Conservation (phyloP, 2,888 invertebrate genomes). For the Opisthograptis luteolata region DNA sequence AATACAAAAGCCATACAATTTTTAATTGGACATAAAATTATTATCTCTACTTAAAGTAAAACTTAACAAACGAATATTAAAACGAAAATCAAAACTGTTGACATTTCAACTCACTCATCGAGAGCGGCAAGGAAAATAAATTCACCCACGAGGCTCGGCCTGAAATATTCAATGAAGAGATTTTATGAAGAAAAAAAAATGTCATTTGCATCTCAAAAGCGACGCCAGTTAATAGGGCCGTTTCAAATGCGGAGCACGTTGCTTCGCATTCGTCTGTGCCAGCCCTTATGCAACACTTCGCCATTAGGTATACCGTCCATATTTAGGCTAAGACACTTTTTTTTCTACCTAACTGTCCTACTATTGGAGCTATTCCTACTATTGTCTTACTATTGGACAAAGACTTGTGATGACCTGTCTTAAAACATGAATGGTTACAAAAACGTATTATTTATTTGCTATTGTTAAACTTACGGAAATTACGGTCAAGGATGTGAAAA, state of each 20-base stretch:
- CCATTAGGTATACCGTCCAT: constrained; percentile 42
- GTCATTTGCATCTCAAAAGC: constrained; percentile 82
- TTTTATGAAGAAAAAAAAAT: constrained; percentile 75
- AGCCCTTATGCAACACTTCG: constrained; percentile 71
- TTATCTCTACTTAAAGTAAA: too few relatives aligned
- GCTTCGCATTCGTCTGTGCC: constrained; percentile 63
- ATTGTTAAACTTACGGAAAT: too few relatives aligned
- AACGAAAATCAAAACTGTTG: constrained; percentile 18
- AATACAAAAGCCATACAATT: too few relatives aligned
- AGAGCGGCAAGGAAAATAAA: constrained; percentile 58
- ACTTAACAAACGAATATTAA: neutral
- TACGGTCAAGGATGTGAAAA: too few relatives aligned
- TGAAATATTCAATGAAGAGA: constrained; percentile 80
- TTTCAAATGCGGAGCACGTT: constrained; percentile 76
- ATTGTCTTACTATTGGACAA: too few relatives aligned
- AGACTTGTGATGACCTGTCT: too few relatives aligned
- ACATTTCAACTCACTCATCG: constrained; percentile 14
- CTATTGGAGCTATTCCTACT: too few relatives aligned
- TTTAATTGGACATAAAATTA: too few relatives aligned
- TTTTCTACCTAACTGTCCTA: too few relatives aligned
- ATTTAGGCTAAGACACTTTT: constrained; percentile 8
- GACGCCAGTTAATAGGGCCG: constrained; percentile 73
- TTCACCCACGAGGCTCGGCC: constrained; percentile 67
- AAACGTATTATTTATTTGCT: too few relatives aligned
- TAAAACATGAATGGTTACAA: too few relatives aligned